Percentiles rank a stretch among this genome's conserved stretches.
Evolutionary conservation across 2,113 vertebrate species (phyloP).

Genomic region (Trochalopteron elliotii): DNA sequence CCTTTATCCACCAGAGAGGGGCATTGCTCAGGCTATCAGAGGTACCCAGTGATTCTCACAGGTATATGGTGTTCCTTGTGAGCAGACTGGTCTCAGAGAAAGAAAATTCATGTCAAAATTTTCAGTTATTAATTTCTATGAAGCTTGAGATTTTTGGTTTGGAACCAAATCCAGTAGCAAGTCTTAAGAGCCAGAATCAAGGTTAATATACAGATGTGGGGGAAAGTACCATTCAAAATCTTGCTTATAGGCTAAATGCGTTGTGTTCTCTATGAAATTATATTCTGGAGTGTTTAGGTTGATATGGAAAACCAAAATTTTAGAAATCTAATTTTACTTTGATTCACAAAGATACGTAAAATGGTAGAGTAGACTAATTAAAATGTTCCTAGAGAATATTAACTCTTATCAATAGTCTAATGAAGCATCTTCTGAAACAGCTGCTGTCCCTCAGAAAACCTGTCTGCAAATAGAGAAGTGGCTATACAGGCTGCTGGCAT

Average conservation of each 20-base stretch:
- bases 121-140: background rate
- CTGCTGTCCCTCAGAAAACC: background rate
- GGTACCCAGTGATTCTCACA: accelerated
- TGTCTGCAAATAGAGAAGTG: background rate
- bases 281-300: background rate
- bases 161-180: background rate
- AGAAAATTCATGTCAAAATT: background rate
- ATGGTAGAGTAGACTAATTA: background rate
- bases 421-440: background rate
- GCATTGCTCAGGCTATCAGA: background rate
- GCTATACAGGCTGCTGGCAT: background rate
- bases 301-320: background rate
- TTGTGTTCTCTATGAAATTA: background rate
- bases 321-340: background rate
- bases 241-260: background rate
- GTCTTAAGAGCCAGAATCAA: background rate
- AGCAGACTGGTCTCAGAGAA: background rate
- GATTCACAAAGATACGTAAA: background rate
- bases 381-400: background rate
- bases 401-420: background rate
- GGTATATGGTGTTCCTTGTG: background rate
- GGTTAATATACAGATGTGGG: background rate
- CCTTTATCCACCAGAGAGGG: background rate
- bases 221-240: background rate
- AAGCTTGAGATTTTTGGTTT: background rate